Conservation (phyloP, 2,888 invertebrate species). For the Polia nebulosa region DNA sequence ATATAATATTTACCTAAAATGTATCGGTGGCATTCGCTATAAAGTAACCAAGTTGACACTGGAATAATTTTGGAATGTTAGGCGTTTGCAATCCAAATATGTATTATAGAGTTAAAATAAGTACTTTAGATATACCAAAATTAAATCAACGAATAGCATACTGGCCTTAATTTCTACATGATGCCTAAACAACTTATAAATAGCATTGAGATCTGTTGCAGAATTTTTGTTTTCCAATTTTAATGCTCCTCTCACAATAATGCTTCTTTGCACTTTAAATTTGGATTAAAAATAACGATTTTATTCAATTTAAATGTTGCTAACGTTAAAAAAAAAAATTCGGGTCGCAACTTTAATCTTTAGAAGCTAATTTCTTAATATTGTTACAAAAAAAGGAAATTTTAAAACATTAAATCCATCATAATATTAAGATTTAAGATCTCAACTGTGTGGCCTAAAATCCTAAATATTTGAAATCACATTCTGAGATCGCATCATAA, state of each 20-base stretch:
- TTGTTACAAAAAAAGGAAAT: constrained; percentile 10
- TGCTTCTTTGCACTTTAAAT: constrained; percentile 12
- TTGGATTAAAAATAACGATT: constrained; percentile 30
- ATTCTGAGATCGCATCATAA: constrained; percentile 85
- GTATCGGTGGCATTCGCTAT: constrained; percentile 78
- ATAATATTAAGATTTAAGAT: constrained; percentile 57
- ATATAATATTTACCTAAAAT: constrained; percentile 71
- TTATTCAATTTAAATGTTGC: constrained; percentile 19
- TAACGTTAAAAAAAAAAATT: constrained; percentile 27
- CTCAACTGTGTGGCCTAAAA: constrained; percentile 67
- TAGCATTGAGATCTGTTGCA: constrained; percentile 82
- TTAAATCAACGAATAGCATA: constrained; percentile 60
- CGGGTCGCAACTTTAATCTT: constrained; percentile 18
- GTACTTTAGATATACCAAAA: constrained; percentile 62
- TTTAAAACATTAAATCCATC: constrained; percentile 29
- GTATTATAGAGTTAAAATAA: constrained; percentile 55
- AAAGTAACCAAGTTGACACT: constrained; percentile 69
- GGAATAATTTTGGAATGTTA: constrained; percentile 81
- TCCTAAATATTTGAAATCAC: constrained; percentile 78
- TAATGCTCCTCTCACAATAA: constrained; percentile 43
- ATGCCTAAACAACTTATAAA: constrained; percentile 74
- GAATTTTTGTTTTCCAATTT: constrained; percentile 62
- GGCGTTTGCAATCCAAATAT: constrained; percentile 71
- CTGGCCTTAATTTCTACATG: constrained; percentile 71
- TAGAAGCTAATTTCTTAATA: constrained; percentile 13